Conservation (phyloP, 2,797 vertebrate genomes). For the Aulostomus chinensis region DNA sequence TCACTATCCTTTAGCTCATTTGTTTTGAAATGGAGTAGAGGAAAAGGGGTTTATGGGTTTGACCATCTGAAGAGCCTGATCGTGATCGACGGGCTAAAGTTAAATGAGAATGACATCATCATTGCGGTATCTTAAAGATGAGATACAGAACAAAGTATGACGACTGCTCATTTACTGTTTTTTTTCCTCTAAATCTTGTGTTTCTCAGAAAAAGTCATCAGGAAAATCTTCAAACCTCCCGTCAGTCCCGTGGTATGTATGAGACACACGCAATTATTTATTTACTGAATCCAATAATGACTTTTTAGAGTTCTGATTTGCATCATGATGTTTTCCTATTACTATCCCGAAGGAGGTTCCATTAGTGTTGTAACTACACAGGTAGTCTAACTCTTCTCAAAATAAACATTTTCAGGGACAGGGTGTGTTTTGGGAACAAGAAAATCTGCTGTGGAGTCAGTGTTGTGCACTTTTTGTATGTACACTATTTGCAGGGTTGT, state of each 20-base stretch:
- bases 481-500: conserved; percentile 55
- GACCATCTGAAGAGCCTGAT: too few species aligned
- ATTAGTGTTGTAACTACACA: neutral
- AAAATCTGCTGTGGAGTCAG: conserved; percentile 20
- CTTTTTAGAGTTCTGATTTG: neutral
- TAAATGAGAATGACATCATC: too few species aligned
- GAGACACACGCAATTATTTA: conserved; percentile 8
- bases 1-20: too few species aligned
- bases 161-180: too few species aligned
- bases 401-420: conserved; percentile 19
- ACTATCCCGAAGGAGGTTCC: neutral
- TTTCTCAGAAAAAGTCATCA: conserved; percentile 61
- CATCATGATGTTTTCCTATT: neutral
- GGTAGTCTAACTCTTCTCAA: neutral
- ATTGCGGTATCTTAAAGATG: too few species aligned
- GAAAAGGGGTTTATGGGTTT: too few species aligned
- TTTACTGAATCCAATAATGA: conserved; percentile 1
- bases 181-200: conserved; percentile 7
- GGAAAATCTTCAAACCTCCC: conserved; percentile 56
- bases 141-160: too few species aligned
- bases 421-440: conserved; percentile 36
- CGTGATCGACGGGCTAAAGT: too few species aligned
- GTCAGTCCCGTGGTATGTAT: conserved; percentile 65
- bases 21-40: too few species aligned
- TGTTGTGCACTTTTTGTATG: conserved; percentile 44